Base-by-base conservation (phyloP, 2,888 invertebrate genomes). In the Eucera pruinosa region DNA sequence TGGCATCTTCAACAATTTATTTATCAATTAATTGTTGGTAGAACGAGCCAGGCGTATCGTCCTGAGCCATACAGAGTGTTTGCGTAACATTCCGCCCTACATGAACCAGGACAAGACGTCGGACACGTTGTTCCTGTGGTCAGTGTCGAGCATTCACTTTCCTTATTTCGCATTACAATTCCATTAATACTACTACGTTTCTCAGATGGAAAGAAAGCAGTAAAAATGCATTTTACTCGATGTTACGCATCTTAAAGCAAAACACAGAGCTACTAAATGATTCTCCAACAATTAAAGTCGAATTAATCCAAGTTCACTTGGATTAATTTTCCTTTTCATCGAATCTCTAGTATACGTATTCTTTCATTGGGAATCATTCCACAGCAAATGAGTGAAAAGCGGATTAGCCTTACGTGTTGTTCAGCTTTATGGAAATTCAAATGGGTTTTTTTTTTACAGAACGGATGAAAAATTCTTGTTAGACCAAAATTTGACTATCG, bases 1-100 rank as follows among this genome's bases (percentile, higher is more conserved):
- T 27, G 3, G 11, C 13, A 50, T 27, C 20, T 20, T 60, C 7
- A 36, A 45, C 30, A 55, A 62, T 54, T 27, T 13, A 27, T 20
- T 69, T 4, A 9, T 45, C 11, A 61, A 9, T 25, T 48, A 66
- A 58, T 58, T 41, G 84, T 52, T 78, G 83, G 43, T 66, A 75
- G 50, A 58, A 80, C 86, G 81, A 68, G 85, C 80, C 87, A 87
- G 85, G 67, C 87, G 86, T 86, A 87, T 87, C 86, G 86, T 87
- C 87, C 87, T 87, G 87, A 87, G 85, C 86, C 87, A 87, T 87
- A 87, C 87, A 87, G 87, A 87, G 87, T 87, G 84, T 87, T 76
- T 87, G 84, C 85, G 83, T 86, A 81, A 65, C 66, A 84, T 87
- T 84, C 82, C 85, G 83, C 83, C 86, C 86, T 86, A 83, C 84